Conservation (phyloP, 2,113 vertebrate genomes). For the Brachyhypopomus occidentalis region DNA sequence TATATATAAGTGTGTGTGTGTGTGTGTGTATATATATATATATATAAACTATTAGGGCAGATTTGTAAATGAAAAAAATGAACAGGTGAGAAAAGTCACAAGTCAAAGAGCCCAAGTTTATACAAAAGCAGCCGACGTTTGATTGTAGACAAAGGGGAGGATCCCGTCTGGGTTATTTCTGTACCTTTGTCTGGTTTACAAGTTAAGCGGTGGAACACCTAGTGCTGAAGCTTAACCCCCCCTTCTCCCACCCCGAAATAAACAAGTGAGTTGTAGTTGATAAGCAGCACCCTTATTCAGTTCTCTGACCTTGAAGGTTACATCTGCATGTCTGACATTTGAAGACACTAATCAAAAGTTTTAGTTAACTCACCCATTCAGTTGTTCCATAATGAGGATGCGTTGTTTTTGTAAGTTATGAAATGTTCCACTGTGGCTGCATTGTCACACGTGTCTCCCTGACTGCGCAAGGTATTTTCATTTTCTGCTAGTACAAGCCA, state of each 20-base stretch:
- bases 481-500: neutral
- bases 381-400: conserved; percentile 11
- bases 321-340: conserved; percentile 53
- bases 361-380: conserved; percentile 53
- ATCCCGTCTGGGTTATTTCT: conserved; percentile 53
- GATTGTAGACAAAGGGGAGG: conserved; percentile 45
- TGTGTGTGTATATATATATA: no score
- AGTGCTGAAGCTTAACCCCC: conserved; percentile 35
- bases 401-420: neutral
- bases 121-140: conserved; percentile 54
- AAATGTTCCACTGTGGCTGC: conserved; percentile 10
- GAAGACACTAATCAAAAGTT: conserved; percentile 36
- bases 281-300: conserved; percentile 38
- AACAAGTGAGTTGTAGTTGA: conserved; percentile 45
- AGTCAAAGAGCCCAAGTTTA: conserved; percentile 3
- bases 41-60: conserved; percentile 10
- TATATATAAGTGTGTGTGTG: no score
- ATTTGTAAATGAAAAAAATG: conserved; percentile 10
- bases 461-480: neutral
- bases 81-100: neutral
- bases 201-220: conserved; percentile 52
- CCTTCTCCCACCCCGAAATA: conserved; percentile 8
- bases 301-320: conserved; percentile 47
- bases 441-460: neutral
- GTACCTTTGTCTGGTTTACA: conserved; percentile 52